phyloP scores from a whole-genome alignment of 2,113 vertebrate species.

The Salvelinus alpinus region DNA sequence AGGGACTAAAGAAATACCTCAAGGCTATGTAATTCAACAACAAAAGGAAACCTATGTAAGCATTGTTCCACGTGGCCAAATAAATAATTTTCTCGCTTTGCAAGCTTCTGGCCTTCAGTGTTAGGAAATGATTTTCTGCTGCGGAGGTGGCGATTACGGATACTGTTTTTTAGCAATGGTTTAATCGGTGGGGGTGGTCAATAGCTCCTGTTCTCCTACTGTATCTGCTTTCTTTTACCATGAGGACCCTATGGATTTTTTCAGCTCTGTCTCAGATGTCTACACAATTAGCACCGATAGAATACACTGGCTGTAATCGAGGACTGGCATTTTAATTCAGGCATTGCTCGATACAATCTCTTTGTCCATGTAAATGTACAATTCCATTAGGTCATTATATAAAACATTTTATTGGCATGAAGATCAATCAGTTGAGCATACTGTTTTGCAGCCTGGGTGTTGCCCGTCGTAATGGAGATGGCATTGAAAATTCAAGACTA shows the following conservation, averaged over 20 bases:
- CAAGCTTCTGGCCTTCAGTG: slow-evolving; percentile 20
- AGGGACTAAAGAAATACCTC: slow-evolving; percentile 1
- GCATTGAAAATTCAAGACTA: background rate
- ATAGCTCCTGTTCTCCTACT: background rate
- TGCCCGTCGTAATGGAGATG: background rate
- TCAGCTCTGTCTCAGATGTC: slow-evolving; percentile 23
- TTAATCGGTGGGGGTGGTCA: slow-evolving; percentile 24
- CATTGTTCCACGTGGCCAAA: slow-evolving; percentile 16
- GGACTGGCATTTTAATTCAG: slow-evolving; percentile 26
- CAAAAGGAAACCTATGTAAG: slow-evolving; percentile 25
- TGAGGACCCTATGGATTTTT: slow-evolving; percentile 19
- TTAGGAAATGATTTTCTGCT: slow-evolving; percentile 17
- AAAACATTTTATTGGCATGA: background rate
- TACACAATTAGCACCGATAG: slow-evolving; percentile 31
- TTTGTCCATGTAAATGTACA: slow-evolving; percentile 6
- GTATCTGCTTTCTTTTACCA: background rate
- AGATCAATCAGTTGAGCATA: background rate
- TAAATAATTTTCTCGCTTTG: slow-evolving; percentile 5
- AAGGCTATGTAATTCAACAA: slow-evolving; percentile 24
- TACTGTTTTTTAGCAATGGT: slow-evolving; percentile 2
- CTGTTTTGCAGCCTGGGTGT: background rate
- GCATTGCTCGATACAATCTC: background rate
- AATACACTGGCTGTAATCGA: slow-evolving; percentile 8
- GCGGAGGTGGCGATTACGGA: slow-evolving; percentile 8
- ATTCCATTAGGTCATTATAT: background rate